These are phyloP conservation scores for Alauda arvensis DNA, from an alignment of 2,797 vertebrate genomes.

Conservation along the genomic window DNA sequence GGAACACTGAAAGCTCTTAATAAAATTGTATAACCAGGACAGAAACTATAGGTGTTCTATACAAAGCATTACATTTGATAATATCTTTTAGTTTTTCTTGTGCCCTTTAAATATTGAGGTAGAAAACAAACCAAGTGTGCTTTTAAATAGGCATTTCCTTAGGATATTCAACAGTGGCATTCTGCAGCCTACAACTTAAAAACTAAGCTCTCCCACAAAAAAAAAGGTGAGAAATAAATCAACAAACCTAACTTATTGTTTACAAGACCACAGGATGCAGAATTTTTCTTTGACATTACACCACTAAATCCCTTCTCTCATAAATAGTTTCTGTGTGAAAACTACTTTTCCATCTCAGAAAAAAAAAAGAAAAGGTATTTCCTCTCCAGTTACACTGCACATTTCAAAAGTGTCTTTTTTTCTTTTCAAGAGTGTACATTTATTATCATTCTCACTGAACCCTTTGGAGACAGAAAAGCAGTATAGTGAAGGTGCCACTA, in stretches of 20 bases:
- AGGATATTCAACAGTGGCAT: neutral
- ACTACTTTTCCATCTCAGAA: neutral
- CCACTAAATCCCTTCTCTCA: neutral
- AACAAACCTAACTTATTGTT: neutral
- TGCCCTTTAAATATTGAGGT: neutral
- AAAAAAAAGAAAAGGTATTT: neutral
- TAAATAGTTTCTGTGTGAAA: neutral
- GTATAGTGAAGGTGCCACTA: constrained; percentile 34
- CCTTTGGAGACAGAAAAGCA: neutral
- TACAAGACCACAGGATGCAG: neutral
- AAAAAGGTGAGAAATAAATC: neutral
- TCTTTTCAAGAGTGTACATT: neutral
- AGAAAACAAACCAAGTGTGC: neutral
- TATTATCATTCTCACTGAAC: neutral
- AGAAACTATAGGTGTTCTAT: neutral
- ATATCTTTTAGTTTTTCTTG: neutral
- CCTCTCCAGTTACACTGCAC: neutral
- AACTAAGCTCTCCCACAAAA: neutral
- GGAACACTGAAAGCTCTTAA: neutral
- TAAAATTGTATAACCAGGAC: neutral
- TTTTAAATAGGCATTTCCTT: neutral
- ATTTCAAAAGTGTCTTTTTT: neutral
- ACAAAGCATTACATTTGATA: neutral
- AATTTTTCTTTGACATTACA: neutral
- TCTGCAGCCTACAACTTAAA: constrained; percentile 24